Evolutionary conservation across 2,888 invertebrate species (phyloP), one percentile per base, ranked within the genome.

Genomic region (Trichogramma dendrolimi): DNA sequence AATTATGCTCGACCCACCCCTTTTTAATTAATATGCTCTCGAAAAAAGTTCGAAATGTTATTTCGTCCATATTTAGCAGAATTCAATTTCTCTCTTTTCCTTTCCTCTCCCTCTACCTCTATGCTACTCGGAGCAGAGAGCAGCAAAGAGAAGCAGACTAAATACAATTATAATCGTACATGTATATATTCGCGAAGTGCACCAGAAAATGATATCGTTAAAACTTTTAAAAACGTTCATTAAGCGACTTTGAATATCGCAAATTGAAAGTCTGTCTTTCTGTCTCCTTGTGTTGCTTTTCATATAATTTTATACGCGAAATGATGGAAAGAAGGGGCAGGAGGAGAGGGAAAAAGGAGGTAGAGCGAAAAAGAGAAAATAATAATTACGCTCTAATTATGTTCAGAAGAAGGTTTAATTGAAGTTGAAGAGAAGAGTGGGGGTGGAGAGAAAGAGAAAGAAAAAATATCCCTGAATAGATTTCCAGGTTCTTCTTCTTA

Each of bases 331-430:
- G 27, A 38, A 3, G 27, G 11, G 2, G 11, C 4, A 14, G 41
- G 5, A 3, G 27, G 46, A 4, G 40, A 48, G 8, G 49, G 14
- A 48, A 14, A 6, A 59, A n/a, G 41, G 7, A 3, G 27, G 46
- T 3, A 27, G 44, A 7, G 49, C 14, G 44, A 14, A 6, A 59
- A n/a, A 4, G 47, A 11, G 39, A 46, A 46, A 55, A 56, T 50
- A 62, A 64, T 55, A 60, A 64, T 58, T 60, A 44, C 44, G 47
- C 51, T 55, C 54, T 64, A 64, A 64, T 64, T 64, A 49, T 64
- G 51, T 57, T 60, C 58, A 55, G 50, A 57, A 62, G 58, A 52
- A 57, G 47, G 27, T 51, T 58, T 52, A 60, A 61, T 54, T 64
- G 44, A 61, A 56, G 14, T 55, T 14, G 46, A 43, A 14, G 54